Percentiles rank a stretch among this genome's conserved stretches.
Evolutionary conservation across 2,888 invertebrate genomes (phyloP).

Genomic region (Allolobophora icterica): DNA sequence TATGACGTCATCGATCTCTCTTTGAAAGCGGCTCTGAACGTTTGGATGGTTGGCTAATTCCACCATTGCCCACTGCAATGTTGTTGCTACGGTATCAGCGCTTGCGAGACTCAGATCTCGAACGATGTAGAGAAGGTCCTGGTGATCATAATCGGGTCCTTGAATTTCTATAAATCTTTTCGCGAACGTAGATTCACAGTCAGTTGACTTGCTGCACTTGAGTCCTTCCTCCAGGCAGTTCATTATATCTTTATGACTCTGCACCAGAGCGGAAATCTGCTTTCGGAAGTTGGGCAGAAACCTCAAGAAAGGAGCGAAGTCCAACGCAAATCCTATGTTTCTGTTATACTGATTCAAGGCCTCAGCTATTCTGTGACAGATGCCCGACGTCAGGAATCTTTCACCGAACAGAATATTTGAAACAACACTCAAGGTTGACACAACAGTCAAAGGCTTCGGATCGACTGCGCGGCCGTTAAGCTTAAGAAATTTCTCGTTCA

Average conservation of each 20-base stretch:
- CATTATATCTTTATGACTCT: neutral
- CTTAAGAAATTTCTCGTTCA: slow-evolving; percentile 13
- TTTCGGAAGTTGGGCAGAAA: neutral
- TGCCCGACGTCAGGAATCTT: neutral
- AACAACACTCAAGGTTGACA: neutral
- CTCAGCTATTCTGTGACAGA: neutral
- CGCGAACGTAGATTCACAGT: neutral
- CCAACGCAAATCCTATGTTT: neutral
- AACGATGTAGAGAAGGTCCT: neutral
- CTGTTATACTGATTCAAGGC: too few relatives aligned
- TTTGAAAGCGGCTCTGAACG: neutral
- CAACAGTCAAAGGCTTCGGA: neutral
- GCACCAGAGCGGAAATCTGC: neutral
- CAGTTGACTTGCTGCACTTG: neutral
- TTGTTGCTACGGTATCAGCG: neutral
- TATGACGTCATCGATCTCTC: slow-evolving; percentile 27
- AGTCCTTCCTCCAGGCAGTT: neutral
- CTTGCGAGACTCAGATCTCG: neutral
- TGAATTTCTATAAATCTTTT: neutral
- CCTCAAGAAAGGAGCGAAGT: neutral
- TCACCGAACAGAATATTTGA: slow-evolving; percentile 24
- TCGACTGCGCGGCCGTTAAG: neutral
- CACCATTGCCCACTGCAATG: neutral
- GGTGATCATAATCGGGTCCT: neutral
- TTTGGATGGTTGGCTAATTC: slow-evolving; percentile 30